These are phyloP conservation scores for Trinorchestia longiramus DNA, from an alignment of 1,140 invertebrate species.

Conservation along the genomic window DNA sequence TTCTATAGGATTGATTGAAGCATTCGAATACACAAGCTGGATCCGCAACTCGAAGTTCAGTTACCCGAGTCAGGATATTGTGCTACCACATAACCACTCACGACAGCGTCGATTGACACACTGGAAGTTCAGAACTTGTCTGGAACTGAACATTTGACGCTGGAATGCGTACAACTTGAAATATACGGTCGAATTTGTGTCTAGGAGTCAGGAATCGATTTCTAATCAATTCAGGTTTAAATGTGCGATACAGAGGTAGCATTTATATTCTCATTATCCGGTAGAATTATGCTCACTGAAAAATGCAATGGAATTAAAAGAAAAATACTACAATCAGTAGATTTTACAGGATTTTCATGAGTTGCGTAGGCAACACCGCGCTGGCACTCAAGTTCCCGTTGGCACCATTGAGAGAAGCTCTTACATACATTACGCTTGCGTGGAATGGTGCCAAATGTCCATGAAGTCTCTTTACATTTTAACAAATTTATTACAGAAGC, in stretches of 20 bases:
- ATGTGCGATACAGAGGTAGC: not conserved
- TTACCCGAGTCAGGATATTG: not conserved
- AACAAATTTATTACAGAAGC: too few relatives aligned
- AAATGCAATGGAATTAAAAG: not conserved
- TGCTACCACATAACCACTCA: not conserved
- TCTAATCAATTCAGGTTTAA: not conserved
- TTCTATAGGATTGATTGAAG: too few relatives aligned
- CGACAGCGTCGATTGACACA: not conserved
- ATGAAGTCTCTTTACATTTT: too few relatives aligned
- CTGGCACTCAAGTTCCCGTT: not conserved
- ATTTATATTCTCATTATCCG: not conserved
- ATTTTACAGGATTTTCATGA: not conserved
- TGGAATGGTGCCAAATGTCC: too few relatives aligned
- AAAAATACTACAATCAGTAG: not conserved
- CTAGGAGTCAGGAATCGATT: not conserved
- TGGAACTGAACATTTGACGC: not conserved
- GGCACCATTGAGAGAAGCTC: not conserved
- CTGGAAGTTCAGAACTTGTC: not conserved
- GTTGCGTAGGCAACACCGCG: not conserved
- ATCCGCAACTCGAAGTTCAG: not conserved
- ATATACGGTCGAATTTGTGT: not conserved
- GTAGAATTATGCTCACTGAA: not conserved
- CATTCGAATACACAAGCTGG: too few relatives aligned
- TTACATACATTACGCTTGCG: not conserved
- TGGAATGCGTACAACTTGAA: not conserved